phyloP scores from a whole-genome alignment of 2,888 invertebrate genomes.

The Cheilosia soror region DNA sequence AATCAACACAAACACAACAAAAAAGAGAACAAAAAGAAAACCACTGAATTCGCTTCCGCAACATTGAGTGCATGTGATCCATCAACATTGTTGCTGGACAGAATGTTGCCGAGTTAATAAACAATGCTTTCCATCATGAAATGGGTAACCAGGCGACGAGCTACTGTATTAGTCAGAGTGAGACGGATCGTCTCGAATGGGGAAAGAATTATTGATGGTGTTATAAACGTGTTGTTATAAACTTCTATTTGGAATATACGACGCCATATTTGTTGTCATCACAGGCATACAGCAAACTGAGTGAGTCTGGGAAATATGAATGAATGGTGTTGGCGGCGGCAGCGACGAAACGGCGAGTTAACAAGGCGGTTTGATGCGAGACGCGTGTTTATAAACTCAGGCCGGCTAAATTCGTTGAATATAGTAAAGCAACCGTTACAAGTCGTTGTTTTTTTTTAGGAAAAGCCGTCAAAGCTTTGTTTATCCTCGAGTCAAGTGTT shows the following conservation, averaged over 20 bases:
- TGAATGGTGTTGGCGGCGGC: constrained; percentile 41
- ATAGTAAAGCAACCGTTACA: constrained; percentile 32
- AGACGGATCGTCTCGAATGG: constrained; percentile 30
- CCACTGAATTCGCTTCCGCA: constrained; percentile 29
- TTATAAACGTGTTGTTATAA: constrained; percentile 69
- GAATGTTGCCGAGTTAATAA: constrained; percentile 61
- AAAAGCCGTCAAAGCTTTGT: constrained; percentile 16
- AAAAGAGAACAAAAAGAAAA: not conserved
- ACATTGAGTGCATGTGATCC: constrained; percentile 48
- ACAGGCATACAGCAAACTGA: constrained; percentile 31
- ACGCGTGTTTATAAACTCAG: constrained; percentile 68
- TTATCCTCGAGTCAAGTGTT: constrained; percentile 42
- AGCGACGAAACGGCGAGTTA: constrained; percentile 29
- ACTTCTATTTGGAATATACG: constrained; percentile 76
- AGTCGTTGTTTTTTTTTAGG: constrained; percentile 27
- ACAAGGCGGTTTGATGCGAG: constrained; percentile 63
- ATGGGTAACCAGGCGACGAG: not conserved
- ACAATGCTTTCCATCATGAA: constrained; percentile 40
- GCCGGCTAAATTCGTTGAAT: constrained; percentile 51
- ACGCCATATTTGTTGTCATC: constrained; percentile 80
- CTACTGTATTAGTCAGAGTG: constrained; percentile 44
- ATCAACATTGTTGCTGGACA: constrained; percentile 61
- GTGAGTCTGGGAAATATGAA: constrained; percentile 59
- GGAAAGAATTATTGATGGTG: constrained; percentile 66
- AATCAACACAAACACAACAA: constrained; percentile 5